phyloP scores from a whole-genome alignment of 2,113 vertebrate genomes.

The Urocitellus parryii region DNA sequence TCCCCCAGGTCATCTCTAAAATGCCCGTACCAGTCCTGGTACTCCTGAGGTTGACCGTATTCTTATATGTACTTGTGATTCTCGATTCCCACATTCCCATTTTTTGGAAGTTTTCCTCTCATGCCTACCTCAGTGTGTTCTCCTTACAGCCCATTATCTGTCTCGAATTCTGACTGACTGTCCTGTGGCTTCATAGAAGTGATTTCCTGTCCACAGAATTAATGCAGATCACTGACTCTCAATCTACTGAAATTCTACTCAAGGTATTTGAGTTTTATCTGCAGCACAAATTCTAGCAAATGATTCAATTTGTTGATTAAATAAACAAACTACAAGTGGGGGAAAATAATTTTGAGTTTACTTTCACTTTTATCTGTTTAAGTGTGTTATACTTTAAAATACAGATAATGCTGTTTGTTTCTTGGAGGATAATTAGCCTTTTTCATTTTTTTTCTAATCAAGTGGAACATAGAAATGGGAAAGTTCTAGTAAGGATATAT shows the following conservation, averaged over 20 bases:
- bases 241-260: neutral
- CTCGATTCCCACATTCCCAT: neutral
- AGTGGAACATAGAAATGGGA: neutral
- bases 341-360: constrained; percentile 1
- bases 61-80: neutral
- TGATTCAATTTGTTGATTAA: constrained; percentile 2
- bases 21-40: neutral
- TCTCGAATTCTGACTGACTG: neutral
- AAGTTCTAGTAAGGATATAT: neutral
- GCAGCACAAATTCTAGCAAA: neutral
- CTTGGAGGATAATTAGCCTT: constrained; percentile 22
- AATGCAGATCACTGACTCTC: neutral
- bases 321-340: neutral
- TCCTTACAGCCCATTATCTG: neutral
- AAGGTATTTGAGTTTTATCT: neutral
- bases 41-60: neutral
- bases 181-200: neutral
- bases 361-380: neutral
- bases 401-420: constrained; percentile 37
- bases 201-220: neutral
- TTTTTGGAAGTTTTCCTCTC: neutral
- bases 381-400: constrained; percentile 7
- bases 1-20: neutral
- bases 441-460: constrained; percentile 26
- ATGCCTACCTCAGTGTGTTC: neutral